Conservation (phyloP, 2,113 vertebrate genomes). For the Lagenorhynchus albirostris region DNA sequence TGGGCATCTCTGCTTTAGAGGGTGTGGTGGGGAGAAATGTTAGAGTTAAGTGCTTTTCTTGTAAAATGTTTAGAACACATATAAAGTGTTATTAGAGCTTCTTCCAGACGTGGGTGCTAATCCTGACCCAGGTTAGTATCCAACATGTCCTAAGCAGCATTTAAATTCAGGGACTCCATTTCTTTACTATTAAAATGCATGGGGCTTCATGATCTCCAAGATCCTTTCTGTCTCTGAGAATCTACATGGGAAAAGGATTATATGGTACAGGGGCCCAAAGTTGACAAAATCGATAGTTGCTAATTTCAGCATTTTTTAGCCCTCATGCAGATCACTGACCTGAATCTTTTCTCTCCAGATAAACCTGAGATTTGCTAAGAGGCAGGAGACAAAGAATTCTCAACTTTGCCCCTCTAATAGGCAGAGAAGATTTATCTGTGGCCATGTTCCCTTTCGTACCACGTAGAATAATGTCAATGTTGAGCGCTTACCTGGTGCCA, state of each 20-base stretch:
- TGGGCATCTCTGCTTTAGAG: neutral
- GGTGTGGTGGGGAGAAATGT: neutral
- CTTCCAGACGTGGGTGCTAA: neutral
- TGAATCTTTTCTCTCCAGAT: neutral
- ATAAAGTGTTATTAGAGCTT: neutral
- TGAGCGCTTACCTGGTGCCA: neutral
- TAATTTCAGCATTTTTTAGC: slow-evolving; percentile 19
- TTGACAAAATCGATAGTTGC: neutral
- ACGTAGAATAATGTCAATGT: neutral
- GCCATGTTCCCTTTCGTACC: neutral
- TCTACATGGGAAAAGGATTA: neutral
- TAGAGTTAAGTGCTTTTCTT: neutral
- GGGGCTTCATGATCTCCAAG: neutral
- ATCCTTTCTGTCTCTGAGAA: neutral
- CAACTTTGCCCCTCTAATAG: neutral
- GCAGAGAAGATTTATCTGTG: neutral
- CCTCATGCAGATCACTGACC: neutral
- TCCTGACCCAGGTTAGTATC: neutral
- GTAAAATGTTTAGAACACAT: neutral
- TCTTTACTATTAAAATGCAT: neutral
- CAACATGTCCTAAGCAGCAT: neutral
- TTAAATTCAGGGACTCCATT: neutral
- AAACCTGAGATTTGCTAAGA: neutral
- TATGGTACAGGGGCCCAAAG: neutral
- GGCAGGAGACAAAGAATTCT: neutral